Conservation (phyloP, 2,888 invertebrate genomes). For the Cheilosia variabilis region DNA sequence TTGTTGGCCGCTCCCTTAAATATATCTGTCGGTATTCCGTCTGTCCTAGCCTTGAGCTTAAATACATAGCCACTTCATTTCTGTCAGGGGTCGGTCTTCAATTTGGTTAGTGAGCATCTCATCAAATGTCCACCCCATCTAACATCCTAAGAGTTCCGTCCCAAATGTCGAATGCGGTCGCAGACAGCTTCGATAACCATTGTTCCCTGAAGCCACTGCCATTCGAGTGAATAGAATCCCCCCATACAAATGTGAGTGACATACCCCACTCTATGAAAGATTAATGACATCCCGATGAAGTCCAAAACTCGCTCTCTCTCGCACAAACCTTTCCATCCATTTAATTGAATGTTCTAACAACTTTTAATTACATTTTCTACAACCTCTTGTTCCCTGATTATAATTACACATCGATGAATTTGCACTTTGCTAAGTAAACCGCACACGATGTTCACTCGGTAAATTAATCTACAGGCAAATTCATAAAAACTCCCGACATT, state of each 20-base stretch:
- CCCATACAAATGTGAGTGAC: not conserved
- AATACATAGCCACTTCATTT: no score
- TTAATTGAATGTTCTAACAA: constrained; percentile 69
- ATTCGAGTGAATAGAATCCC: not conserved
- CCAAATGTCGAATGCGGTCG: no score
- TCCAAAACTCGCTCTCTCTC: constrained; percentile 20
- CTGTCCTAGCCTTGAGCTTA: no score
- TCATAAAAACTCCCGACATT: constrained; percentile 31
- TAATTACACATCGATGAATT: constrained; percentile 72
- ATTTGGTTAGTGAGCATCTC: no score
- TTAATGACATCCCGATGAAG: constrained; percentile 63
- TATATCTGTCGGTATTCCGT: no score
- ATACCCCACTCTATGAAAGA: constrained; percentile 11
- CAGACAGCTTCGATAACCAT: no score
- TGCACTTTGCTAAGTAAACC: constrained; percentile 47
- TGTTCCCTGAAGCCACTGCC: no score
- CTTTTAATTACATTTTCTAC: constrained; percentile 69
- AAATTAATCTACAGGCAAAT: constrained; percentile 53
- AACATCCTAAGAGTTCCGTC: no score
- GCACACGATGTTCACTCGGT: constrained; percentile 52
- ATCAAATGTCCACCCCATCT: no score
- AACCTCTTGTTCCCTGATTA: constrained; percentile 46
- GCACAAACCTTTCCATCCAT: constrained; percentile 53
- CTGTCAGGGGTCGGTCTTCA: no score
- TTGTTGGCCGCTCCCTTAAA: no score